phyloP scores from a whole-genome alignment of 2,113 vertebrate species.

The Poeciliopsis occidentalis region DNA sequence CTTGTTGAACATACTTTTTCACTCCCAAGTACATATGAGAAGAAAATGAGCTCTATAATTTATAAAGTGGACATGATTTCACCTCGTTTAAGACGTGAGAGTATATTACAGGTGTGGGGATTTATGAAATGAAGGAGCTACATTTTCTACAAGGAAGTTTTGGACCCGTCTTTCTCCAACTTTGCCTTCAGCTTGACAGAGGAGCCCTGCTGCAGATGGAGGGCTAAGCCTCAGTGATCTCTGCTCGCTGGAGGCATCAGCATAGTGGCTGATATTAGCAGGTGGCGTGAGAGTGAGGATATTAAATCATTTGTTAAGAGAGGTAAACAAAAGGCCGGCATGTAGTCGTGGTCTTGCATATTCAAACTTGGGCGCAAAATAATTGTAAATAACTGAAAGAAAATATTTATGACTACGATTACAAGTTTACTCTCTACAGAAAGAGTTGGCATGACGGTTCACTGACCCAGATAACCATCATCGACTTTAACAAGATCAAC shows the following conservation, averaged over 20 bases:
- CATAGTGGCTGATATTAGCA: conserved; percentile 58
- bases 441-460: background rate
- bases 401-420: background rate
- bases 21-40: background rate
- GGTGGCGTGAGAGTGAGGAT: conserved; percentile 40
- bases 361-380: conserved; percentile 16
- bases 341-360: conserved; percentile 1
- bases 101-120: background rate
- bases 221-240: conserved; percentile 69
- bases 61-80: background rate
- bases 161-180: conserved; percentile 53
- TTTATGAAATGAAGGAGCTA: conserved; percentile 12
- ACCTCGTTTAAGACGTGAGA: background rate
- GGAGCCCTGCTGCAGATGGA: conserved; percentile 71
- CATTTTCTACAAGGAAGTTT: conserved; percentile 20
- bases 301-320: conserved; percentile 49
- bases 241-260: conserved; percentile 42
- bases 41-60: background rate
- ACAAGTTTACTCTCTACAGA: background rate
- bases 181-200: conserved; percentile 55
- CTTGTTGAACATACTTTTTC: background rate
- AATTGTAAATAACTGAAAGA: too few relatives aligned
- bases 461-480: background rate
- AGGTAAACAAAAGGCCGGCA: conserved; percentile 21
- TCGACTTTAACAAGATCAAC: background rate